Percentiles rank a stretch among this genome's conserved stretches.
phyloP scores from a whole-genome alignment of 2,888 invertebrate genomes.

The Epinotia bilunana region DNA sequence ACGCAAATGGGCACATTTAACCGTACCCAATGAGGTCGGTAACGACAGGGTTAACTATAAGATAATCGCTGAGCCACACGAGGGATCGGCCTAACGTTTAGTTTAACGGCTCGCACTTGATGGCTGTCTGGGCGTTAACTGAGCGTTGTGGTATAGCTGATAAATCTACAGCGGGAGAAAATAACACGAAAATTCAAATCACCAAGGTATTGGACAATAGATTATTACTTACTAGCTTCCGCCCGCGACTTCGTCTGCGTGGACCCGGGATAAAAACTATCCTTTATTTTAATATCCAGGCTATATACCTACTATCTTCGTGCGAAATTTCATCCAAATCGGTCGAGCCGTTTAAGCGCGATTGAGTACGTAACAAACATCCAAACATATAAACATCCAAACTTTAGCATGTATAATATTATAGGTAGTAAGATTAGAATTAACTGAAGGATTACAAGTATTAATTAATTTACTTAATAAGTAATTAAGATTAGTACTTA shows the following conservation, averaged over 20 bases:
- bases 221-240: not conserved
- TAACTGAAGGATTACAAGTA: not conserved
- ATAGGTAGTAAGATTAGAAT: not conserved
- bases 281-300: no score
- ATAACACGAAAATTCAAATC: not conserved
- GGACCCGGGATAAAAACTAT: no score
- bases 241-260: no score
- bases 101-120: conserved; percentile 71
- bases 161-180: not conserved
- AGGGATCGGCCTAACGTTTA: conserved; percentile 64
- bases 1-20: conserved; percentile 51
- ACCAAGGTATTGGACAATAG: no score
- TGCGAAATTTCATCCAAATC: no score
- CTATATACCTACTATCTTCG: no score
- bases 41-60: conserved; percentile 78
- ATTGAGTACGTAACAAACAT: no score
- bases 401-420: no score
- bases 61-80: conserved; percentile 75
- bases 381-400: no score
- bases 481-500: no score
- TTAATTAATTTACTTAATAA: no score
- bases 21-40: conserved; percentile 74
- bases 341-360: no score
- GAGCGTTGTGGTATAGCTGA: conserved; percentile 54
- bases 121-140: conserved; percentile 64